phyloP scores from a whole-genome alignment of 2,113 vertebrate species.

The Spea multiplicata region DNA sequence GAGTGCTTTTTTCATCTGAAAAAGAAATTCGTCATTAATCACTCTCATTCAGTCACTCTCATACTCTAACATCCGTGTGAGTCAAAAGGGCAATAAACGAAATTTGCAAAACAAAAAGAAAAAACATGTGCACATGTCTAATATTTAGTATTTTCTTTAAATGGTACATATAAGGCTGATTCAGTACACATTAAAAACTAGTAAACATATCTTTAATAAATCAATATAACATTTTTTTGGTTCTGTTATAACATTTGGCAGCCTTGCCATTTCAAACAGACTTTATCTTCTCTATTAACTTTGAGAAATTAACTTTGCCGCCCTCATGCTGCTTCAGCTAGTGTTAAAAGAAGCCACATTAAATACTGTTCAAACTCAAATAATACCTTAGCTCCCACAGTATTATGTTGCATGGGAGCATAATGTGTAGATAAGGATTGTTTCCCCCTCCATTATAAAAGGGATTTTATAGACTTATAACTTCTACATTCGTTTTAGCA shows the following conservation, averaged over 20 bases:
- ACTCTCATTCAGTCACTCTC: no score
- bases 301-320: not conserved
- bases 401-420: not conserved
- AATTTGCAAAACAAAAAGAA: no score
- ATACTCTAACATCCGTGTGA: no score
- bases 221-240: not conserved
- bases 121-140: no score
- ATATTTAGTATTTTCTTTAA: no score
- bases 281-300: not conserved
- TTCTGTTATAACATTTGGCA: not conserved
- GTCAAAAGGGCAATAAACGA: no score
- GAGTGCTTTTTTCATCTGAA: no score
- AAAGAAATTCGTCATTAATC: no score
- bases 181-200: not conserved
- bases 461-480: not conserved
- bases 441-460: not conserved
- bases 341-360: not conserved
- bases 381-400: not conserved
- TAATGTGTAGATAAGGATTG: not conserved
- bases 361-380: not conserved
- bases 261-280: not conserved
- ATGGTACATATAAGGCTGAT: no score
- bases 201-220: not conserved
- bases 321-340: not conserved
- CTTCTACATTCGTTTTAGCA: no score